These are phyloP conservation scores for Conistra vaccinii DNA, from an alignment of 2,888 invertebrate genomes.

Conservation along the genomic window DNA sequence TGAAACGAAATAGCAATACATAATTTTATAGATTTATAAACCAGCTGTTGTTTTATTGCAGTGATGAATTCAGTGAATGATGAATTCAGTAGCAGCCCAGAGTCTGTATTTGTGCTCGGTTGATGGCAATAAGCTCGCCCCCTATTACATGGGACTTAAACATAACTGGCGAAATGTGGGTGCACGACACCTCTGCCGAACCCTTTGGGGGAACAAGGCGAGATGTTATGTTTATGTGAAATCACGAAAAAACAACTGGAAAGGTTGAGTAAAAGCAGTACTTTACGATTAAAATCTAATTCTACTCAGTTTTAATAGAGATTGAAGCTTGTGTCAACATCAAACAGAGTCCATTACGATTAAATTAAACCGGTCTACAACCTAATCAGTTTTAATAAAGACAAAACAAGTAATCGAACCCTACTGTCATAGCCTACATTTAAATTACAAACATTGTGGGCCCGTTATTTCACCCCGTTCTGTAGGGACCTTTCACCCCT, in stretches of 20 bases:
- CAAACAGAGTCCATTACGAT: not conserved
- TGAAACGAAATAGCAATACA: not conserved
- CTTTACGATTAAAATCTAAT: too few species aligned
- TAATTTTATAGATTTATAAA: not conserved
- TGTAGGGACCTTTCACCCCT: not conserved
- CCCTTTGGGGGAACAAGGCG: too few species aligned
- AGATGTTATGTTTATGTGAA: not conserved
- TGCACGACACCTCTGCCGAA: too few species aligned
- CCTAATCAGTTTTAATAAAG: not conserved
- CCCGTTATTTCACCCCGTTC: not conserved
- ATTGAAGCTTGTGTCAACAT: not conserved
- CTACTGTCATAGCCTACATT: not conserved
- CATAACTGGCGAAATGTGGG: too few species aligned
- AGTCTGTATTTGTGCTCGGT: too few species aligned
- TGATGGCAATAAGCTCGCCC: too few species aligned
- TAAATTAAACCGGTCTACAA: not conserved
- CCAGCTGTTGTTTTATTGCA: too few species aligned
- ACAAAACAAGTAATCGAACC: not conserved
- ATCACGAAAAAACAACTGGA: not conserved
- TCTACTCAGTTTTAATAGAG: too few species aligned
- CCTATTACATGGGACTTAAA: too few species aligned
- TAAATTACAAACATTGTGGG: not conserved
- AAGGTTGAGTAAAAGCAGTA: not conserved
- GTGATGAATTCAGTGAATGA: too few species aligned
- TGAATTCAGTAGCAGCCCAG: too few species aligned